phyloP scores from a whole-genome alignment of 2,113 vertebrate species.

The Antigone vipio region DNA sequence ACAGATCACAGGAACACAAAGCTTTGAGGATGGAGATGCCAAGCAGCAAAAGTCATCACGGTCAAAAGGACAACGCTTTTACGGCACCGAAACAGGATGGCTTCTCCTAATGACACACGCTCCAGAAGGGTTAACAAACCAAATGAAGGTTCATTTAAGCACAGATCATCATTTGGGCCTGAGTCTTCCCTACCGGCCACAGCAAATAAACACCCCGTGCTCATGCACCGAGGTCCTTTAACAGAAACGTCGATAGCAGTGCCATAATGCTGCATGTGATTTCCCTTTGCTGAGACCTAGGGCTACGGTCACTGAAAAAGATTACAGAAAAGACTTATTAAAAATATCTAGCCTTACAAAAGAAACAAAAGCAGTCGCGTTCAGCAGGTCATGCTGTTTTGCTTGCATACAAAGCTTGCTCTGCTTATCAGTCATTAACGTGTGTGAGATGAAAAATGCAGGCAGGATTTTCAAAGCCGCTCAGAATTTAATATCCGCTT shows the following conservation, averaged over 20 bases:
- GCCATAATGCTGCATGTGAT: not conserved
- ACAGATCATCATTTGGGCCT: not conserved
- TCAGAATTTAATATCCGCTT: not conserved
- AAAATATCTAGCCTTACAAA: not conserved
- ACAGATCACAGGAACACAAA: not conserved
- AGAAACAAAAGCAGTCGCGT: not conserved
- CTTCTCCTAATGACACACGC: not conserved
- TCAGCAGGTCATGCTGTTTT: not conserved
- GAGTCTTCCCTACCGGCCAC: not conserved
- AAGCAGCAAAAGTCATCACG: not conserved
- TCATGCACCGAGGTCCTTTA: not conserved
- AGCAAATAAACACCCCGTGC: not conserved
- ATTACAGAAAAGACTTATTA: not conserved
- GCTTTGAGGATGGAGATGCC: not conserved
- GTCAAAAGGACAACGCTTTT: not conserved
- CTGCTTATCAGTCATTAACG: not conserved
- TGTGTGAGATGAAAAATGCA: not conserved
- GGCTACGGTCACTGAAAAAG: not conserved
- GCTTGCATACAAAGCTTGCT: not conserved
- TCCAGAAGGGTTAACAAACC: not conserved
- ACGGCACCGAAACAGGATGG: rapidly evolving
- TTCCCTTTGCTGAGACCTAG: not conserved
- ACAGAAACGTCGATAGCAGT: not conserved
- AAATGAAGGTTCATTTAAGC: not conserved
- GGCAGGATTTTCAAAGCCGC: not conserved